These are phyloP conservation scores for Tachystola acroxantha DNA, from an alignment of 2,888 invertebrate species.

Conservation along the genomic window DNA sequence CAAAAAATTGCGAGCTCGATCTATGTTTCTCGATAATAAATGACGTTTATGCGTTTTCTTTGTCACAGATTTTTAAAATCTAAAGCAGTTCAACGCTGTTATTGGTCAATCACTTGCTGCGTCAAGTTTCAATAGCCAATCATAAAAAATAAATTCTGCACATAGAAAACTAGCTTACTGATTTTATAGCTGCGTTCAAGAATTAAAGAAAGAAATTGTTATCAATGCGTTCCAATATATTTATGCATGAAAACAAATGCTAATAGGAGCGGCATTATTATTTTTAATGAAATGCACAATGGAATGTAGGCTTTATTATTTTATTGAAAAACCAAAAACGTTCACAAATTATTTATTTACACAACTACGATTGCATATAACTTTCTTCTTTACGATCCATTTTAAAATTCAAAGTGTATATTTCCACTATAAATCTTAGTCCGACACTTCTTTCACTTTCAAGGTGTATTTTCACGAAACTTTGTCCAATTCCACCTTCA, in stretches of 20 bases:
- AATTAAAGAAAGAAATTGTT: too few species aligned
- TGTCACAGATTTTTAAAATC: not conserved
- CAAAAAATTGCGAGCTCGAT: slow-evolving; percentile 11
- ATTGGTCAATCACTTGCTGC: not conserved
- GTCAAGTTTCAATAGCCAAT: not conserved
- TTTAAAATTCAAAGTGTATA: slow-evolving; percentile 20
- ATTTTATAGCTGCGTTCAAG: not conserved
- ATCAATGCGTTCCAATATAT: too few species aligned
- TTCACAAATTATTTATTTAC: too few species aligned
- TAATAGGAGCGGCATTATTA: too few species aligned
- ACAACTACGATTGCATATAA: too few species aligned
- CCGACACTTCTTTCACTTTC: slow-evolving; percentile 34
- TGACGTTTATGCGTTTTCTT: slow-evolving; percentile 8
- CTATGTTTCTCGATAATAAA: slow-evolving; percentile 5
- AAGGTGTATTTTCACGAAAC: slow-evolving; percentile 26
- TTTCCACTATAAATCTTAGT: slow-evolving; percentile 29
- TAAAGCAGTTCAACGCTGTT: not conserved
- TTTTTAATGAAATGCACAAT: too few species aligned
- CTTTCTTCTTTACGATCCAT: not conserved
- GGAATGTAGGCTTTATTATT: too few species aligned
- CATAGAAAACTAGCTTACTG: not conserved
- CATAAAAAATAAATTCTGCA: not conserved
- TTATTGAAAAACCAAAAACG: too few species aligned
- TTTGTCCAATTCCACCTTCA: slow-evolving; percentile 29
- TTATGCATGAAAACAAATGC: too few species aligned